Conservation (phyloP, 2,113 vertebrate genomes). For the Rhea pennata region DNA sequence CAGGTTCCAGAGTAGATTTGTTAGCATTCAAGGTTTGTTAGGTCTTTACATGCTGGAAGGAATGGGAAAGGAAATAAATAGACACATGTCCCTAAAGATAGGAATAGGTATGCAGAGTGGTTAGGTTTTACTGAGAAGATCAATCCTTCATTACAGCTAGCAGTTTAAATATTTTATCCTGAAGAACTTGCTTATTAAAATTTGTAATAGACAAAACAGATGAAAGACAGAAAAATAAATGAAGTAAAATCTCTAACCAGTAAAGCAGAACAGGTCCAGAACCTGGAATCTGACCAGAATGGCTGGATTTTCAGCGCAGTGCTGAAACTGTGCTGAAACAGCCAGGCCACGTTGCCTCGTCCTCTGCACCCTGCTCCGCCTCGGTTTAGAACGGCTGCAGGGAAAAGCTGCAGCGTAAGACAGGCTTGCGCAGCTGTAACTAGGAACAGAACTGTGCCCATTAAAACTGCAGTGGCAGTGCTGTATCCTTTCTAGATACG, state of each 20-base stretch:
- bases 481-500: not conserved
- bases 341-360: not conserved
- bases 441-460: not conserved
- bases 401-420: not conserved
- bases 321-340: not conserved
- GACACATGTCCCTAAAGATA: not conserved
- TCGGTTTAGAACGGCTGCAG: not conserved
- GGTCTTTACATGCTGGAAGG: not conserved
- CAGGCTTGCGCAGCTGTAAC: rapidly evolving
- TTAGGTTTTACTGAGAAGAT: not conserved
- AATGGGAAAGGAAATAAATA: not conserved
- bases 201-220: not conserved
- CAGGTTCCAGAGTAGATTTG: not conserved
- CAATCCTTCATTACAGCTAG: not conserved
- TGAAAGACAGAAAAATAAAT: not conserved
- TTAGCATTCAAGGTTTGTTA: not conserved
- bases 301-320: not conserved
- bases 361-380: not conserved
- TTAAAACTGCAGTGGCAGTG: not conserved
- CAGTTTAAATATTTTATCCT: not conserved
- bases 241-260: not conserved
- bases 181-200: not conserved
- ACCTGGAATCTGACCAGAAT: not conserved
- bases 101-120: not conserved
- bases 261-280: not conserved